phyloP scores from a whole-genome alignment of 2,888 invertebrate genomes.

The Philhelius pedissequus region DNA sequence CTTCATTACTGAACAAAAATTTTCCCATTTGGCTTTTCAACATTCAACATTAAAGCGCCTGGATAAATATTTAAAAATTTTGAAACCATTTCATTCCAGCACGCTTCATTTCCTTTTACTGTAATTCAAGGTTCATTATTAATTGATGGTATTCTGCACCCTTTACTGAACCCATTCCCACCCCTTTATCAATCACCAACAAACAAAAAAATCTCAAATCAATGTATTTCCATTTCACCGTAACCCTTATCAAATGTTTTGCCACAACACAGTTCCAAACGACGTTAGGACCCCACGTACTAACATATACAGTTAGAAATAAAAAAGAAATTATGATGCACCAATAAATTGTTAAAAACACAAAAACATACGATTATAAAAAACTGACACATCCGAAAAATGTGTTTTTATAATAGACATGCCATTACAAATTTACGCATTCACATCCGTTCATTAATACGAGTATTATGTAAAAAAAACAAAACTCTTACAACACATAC shows the following conservation, averaged over 20 bases:
- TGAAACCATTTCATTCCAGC: too few relatives aligned
- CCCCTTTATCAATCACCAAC: too few relatives aligned
- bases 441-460: not conserved
- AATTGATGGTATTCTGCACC: too few relatives aligned
- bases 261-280: not conserved
- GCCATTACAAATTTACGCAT: slow-evolving; percentile 19
- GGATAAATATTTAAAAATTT: too few relatives aligned
- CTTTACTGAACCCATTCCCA: too few relatives aligned
- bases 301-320: not conserved
- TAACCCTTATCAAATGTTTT: not conserved
- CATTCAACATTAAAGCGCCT: too few relatives aligned
- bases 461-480: not conserved
- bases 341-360: slow-evolving; percentile 28
- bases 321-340: not conserved
- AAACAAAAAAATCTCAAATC: not conserved
- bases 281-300: not conserved
- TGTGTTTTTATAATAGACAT: slow-evolving; percentile 52
- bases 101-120: too few relatives aligned
- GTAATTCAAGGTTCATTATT: too few relatives aligned
- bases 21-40: too few relatives aligned
- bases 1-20: too few relatives aligned
- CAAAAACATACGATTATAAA: not conserved
- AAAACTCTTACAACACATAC: not conserved
- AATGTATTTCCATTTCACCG: not conserved
- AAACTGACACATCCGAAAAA: slow-evolving; percentile 20